Conservation (phyloP, 1,140 invertebrate species). For the Idris sp. region DNA sequence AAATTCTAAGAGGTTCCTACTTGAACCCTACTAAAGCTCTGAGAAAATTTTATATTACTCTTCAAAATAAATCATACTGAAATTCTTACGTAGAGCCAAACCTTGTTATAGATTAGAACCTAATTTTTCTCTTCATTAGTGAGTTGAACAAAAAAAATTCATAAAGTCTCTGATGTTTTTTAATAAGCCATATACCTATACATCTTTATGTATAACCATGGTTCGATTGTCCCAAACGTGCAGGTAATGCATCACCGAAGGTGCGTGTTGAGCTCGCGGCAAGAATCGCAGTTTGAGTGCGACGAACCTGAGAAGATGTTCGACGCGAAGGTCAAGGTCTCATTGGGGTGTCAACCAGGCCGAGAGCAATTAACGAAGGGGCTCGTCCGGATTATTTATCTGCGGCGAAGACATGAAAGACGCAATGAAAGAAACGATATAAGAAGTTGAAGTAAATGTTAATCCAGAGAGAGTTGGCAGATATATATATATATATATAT, state of each 20-base stretch:
- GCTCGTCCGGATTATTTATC: slow-evolving; percentile 64
- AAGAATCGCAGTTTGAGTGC: slow-evolving; percentile 37
- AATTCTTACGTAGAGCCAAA: too few relatives aligned
- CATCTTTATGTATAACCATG: too few relatives aligned
- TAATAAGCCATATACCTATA: too few relatives aligned
- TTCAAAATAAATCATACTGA: too few relatives aligned
- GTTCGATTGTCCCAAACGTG: background rate
- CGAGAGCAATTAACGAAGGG: slow-evolving; percentile 65
- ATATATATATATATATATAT: too few relatives aligned
- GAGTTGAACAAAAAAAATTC: too few relatives aligned
- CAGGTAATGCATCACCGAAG: slow-evolving; percentile 36
- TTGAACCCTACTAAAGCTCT: too few relatives aligned
- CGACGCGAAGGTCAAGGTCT: slow-evolving; percentile 63
- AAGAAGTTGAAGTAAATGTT: slow-evolving; percentile 52
- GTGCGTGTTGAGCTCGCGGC: slow-evolving; percentile 44
- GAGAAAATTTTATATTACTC: too few relatives aligned
- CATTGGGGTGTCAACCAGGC: slow-evolving; percentile 63
- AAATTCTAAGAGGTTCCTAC: too few relatives aligned
- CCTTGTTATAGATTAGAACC: too few relatives aligned
- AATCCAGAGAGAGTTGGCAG: slow-evolving; percentile 52
- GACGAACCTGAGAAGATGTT: slow-evolving; percentile 55
- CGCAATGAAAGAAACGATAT: slow-evolving; percentile 24
- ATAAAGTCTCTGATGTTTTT: too few relatives aligned
- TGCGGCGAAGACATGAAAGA: slow-evolving; percentile 17
- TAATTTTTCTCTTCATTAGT: too few relatives aligned